Conservation (phyloP, 2,797 vertebrate species). For the Columba guinea region DNA sequence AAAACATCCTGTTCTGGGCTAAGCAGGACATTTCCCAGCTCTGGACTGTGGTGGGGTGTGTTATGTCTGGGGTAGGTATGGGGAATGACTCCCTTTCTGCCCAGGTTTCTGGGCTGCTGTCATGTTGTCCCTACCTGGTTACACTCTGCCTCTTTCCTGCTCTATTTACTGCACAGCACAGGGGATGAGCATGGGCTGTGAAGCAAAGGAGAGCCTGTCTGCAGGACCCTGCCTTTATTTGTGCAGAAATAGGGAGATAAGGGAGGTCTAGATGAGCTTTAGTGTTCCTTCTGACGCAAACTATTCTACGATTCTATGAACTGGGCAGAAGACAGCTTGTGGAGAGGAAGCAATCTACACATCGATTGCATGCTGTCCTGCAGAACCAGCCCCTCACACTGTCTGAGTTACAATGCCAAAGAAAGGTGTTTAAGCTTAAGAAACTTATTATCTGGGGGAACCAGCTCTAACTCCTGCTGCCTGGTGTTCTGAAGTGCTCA, state of each 20-base stretch:
- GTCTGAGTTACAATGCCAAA: neutral
- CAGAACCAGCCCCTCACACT: neutral
- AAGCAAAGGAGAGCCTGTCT: neutral
- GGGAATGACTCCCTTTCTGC: accelerated
- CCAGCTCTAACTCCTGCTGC: neutral
- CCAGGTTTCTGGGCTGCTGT: neutral
- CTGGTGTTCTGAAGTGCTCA: neutral
- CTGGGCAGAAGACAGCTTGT: accelerated
- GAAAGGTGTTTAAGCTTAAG: neutral
- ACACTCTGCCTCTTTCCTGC: neutral
- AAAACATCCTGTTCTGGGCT: neutral
- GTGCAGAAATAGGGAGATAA: neutral
- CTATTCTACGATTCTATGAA: neutral
- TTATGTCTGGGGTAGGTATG: accelerated
- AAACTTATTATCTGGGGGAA: neutral
- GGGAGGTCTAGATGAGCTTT: neutral
- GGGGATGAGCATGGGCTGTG: neutral
- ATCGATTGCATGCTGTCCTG: accelerated
- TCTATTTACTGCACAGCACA: accelerated
- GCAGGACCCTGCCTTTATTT: neutral
- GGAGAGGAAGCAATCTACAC: neutral
- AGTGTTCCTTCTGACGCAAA: too few relatives aligned
- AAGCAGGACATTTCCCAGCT: neutral
- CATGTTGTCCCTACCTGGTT: neutral
- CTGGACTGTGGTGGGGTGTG: neutral